Base-by-base conservation (phyloP, 2,113 vertebrate species). In the Symphodus melops region DNA sequence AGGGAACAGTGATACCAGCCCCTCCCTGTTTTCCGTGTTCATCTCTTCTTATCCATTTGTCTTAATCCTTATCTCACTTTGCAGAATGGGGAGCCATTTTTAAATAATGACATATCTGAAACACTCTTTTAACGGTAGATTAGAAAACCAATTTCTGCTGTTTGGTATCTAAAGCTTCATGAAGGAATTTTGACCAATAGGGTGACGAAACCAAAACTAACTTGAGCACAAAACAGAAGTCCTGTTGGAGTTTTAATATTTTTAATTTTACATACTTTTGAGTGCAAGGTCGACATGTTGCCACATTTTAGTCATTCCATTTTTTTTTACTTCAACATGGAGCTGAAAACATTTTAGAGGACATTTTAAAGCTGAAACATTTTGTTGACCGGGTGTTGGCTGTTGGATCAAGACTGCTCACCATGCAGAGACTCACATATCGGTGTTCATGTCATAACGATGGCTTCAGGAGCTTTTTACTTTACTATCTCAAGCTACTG, bases 1-100 rank as follows among this genome's bases (percentile, higher is more conserved):
- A 82, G 49, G 44, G 55, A 85, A 79, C 72, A 39, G 42, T 62
- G 69, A 77, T 61, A 79, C 72, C 72, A 69, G 17, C 53, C 25
- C 19, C 19, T 21, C 42, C 60, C 55, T 73, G 71, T 74, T 49
- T 16, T 68, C 54, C 46, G 7, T 76, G 62, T 77, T 73, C 68
- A 75, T 74, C 53, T 41, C 54, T 74, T 85, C 79, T 81, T 62
- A 83, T 85, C 71, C 33, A 44, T 80, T 86, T 55, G 67, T 82
- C 49, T 72, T 84, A 69, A 77, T 88, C 67, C 60, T 56, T 56
- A 8, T 79, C 63, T 62, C 48, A 62, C 20, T 70, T 44, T 39
- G 57, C 23, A 16, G 62, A 65, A 48, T 4, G 17, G 48, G 37
- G 53, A 71, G 72, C 25, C 25, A 65, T 17, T 33, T 36, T 68